A percentile compares a stretch with the other conserved stretches of the same genome.
phyloP scores from a whole-genome alignment of 2,797 vertebrate species.

The Siniperca scherzeri region DNA sequence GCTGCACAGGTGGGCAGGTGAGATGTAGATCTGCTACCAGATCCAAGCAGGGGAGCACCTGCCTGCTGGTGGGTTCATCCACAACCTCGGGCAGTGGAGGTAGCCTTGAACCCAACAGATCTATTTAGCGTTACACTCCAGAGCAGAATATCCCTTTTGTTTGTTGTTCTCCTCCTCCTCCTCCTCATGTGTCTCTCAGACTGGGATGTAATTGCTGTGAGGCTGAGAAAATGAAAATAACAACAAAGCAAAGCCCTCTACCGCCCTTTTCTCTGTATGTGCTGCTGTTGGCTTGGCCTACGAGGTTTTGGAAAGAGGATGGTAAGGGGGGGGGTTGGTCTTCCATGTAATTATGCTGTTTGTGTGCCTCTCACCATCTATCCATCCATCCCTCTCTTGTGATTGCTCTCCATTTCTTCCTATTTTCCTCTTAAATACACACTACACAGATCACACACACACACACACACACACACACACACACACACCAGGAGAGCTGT shows the following conservation, averaged over 20 bases:
- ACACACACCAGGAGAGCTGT: conserved; percentile 30
- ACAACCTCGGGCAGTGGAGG: conserved; percentile 43
- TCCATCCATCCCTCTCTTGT: conserved; percentile 46
- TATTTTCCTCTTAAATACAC: conserved; percentile 48
- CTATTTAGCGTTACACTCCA: conserved; percentile 23
- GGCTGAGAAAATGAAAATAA: conserved; percentile 72
- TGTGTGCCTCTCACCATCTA: conserved; percentile 47
- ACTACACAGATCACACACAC: conserved; percentile 8
- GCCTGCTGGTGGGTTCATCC: conserved; percentile 43
- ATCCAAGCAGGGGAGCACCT: conserved; percentile 4
- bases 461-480: conserved; percentile 17
- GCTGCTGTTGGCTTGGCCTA: conserved; percentile 42
- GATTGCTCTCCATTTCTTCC: conserved; percentile 39
- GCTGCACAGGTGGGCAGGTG: conserved; percentile 30
- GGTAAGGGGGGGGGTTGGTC: conserved; percentile 49
- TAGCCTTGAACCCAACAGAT: conserved; percentile 53
- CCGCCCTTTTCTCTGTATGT: conserved; percentile 39
- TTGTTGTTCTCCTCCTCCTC: conserved; percentile 37
- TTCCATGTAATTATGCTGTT: conserved; percentile 72
- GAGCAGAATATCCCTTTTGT: conserved; percentile 43
- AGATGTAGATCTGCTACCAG: conserved; percentile 18
- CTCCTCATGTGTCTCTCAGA: conserved; percentile 40
- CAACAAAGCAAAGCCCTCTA: conserved; percentile 66
- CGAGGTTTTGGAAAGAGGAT: conserved; percentile 43
- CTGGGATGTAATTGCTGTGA: conserved; percentile 63